A percentile compares a stretch with the other conserved stretches of the same genome.
phyloP scores from a whole-genome alignment of 2,888 invertebrate species.

The Eristalis pertinax region DNA sequence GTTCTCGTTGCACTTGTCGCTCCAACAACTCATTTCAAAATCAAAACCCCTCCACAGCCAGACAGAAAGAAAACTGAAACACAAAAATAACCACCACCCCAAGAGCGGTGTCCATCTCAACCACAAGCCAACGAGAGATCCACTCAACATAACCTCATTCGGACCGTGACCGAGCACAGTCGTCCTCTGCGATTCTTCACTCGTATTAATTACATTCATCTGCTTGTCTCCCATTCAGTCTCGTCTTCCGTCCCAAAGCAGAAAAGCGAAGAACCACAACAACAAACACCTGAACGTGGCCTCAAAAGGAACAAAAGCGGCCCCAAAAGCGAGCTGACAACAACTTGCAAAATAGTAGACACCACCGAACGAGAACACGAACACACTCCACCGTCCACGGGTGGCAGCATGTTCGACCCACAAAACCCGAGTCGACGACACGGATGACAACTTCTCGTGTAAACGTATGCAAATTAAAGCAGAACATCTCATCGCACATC shows the following conservation, averaged over 20 bases:
- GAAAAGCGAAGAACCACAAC: not conserved
- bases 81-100: too few species aligned
- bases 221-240: slow-evolving; percentile 10
- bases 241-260: slow-evolving; percentile 6
- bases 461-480: slow-evolving; percentile 49
- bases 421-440: slow-evolving; percentile 7
- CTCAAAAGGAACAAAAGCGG: slow-evolving; percentile 6
- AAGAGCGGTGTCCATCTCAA: not conserved
- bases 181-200: slow-evolving; percentile 11
- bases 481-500: not conserved
- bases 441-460: not conserved
- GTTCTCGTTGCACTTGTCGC: too few species aligned
- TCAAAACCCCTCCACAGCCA: too few species aligned
- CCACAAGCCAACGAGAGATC: not conserved
- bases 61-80: too few species aligned
- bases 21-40: too few species aligned
- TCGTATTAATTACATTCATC: slow-evolving; percentile 54
- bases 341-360: not conserved
- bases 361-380: not conserved
- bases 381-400: slow-evolving; percentile 13
- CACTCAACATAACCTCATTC: slow-evolving; percentile 54
- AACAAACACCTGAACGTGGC: slow-evolving; percentile 20
- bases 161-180: slow-evolving; percentile 47
- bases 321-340: not conserved
- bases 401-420: slow-evolving; percentile 17